These are phyloP conservation scores for Poicephalus meyeri DNA, from an alignment of 2,113 vertebrate species.

Conservation along the genomic window DNA sequence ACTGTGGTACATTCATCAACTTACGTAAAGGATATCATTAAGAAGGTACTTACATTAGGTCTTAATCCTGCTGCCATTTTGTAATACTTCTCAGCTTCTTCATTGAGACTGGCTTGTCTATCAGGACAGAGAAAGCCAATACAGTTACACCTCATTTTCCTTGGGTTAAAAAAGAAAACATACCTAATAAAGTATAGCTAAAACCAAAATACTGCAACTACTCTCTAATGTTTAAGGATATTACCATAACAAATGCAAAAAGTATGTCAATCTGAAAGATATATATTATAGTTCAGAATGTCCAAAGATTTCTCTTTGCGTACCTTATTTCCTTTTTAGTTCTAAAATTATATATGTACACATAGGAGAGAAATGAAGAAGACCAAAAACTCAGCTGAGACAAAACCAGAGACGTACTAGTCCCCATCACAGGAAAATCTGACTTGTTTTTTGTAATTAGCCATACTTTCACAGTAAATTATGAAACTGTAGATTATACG, in stretches of 20 bases:
- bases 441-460: background rate
- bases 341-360: background rate
- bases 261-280: background rate
- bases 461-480: background rate
- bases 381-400: background rate
- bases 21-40: conserved; percentile 25
- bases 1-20: background rate
- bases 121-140: background rate
- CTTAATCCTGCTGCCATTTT: conserved; percentile 90
- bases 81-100: conserved; percentile 94
- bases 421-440: background rate
- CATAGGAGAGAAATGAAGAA: background rate
- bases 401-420: background rate
- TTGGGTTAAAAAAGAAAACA: background rate
- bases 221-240: background rate
- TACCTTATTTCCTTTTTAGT: background rate
- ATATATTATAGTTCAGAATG: background rate
- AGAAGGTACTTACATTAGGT: conserved; percentile 89
- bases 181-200: background rate
- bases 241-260: background rate
- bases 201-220: background rate
- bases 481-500: background rate
- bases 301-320: background rate
- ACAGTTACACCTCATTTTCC: background rate
- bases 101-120: conserved; percentile 97